Evolutionary conservation across 1,140 invertebrate species (phyloP).

Genomic region (Eupeodes corollae): DNA sequence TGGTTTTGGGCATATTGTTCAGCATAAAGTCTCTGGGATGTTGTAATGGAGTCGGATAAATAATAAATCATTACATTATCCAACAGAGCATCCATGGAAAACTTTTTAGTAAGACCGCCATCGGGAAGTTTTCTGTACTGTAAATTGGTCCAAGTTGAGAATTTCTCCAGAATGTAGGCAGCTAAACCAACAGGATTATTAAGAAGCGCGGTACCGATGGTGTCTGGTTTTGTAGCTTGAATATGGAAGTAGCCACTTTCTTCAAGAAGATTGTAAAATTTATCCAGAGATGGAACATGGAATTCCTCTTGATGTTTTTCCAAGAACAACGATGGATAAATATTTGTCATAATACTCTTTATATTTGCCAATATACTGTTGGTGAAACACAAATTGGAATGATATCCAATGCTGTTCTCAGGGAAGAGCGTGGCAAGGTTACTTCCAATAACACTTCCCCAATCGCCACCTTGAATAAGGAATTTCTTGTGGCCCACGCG

Average conservation of each 20-base stretch:
- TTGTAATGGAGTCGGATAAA: slow-evolving; percentile 61
- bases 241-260: slow-evolving; percentile 75
- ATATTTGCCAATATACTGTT: slow-evolving; percentile 13
- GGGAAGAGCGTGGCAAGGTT: slow-evolving; percentile 56
- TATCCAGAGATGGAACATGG: slow-evolving; percentile 48
- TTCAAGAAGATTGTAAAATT: slow-evolving; percentile 42
- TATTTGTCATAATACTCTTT: slow-evolving; percentile 14
- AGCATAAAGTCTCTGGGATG: slow-evolving; percentile 62
- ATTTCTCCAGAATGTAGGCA: slow-evolving; percentile 78
- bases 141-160: slow-evolving; percentile 61
- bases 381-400: slow-evolving; percentile 51
- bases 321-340: slow-evolving; percentile 46
- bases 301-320: slow-evolving; percentile 43
- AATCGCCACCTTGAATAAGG: slow-evolving; percentile 75
- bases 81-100: slow-evolving; percentile 60
- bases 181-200: slow-evolving; percentile 65
- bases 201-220: slow-evolving; percentile 53
- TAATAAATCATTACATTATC: slow-evolving; percentile 88
- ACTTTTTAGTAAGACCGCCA: slow-evolving; percentile 58
- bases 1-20: slow-evolving; percentile 45
- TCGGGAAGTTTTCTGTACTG: slow-evolving; percentile 46
- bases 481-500: slow-evolving; percentile 64
- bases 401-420: slow-evolving; percentile 47
- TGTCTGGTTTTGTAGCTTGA: slow-evolving; percentile 84
- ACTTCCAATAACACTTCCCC: slow-evolving; percentile 53